phyloP scores from a whole-genome alignment of 1,140 invertebrate species.

The Drosophila triauraria region DNA sequence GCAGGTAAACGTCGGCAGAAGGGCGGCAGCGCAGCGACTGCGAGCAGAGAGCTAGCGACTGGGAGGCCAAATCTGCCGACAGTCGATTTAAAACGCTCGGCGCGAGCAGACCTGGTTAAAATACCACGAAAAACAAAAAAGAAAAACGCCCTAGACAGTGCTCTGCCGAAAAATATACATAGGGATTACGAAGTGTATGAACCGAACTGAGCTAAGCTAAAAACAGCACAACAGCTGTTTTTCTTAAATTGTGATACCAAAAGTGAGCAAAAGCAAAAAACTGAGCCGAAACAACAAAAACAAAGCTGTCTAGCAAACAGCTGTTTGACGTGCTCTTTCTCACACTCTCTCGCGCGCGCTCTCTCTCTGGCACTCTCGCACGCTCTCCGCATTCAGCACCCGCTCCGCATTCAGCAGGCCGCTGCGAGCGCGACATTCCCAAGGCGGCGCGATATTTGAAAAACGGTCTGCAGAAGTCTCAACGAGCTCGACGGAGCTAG shows the following conservation, averaged over 20 bases:
- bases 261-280: conserved; percentile 1
- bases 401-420: no score
- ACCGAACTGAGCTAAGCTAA: conserved; percentile 6
- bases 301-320: conserved; percentile 27
- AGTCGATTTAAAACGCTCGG: conserved; percentile 51
- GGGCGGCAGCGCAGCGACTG: conserved; percentile 15
- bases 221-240: conserved; percentile 3
- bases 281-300: conserved; percentile 12
- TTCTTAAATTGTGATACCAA: conserved; percentile 19
- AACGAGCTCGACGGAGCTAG: conserved; percentile 2
- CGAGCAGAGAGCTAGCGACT: background rate
- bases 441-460: no score
- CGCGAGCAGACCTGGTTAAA: background rate
- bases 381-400: conserved; percentile 28
- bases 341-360: conserved; percentile 12
- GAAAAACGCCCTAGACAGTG: background rate
- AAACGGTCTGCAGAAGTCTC: no score
- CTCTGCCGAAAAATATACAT: background rate
- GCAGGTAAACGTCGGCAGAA: conserved; percentile 56
- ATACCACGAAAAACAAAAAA: background rate
- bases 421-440: no score
- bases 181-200: background rate
- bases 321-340: conserved; percentile 13
- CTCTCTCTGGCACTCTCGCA: background rate
- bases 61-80: conserved; percentile 27